Base-by-base conservation (phyloP, 2,888 invertebrate species). In the Drosophila prolongata region DNA sequence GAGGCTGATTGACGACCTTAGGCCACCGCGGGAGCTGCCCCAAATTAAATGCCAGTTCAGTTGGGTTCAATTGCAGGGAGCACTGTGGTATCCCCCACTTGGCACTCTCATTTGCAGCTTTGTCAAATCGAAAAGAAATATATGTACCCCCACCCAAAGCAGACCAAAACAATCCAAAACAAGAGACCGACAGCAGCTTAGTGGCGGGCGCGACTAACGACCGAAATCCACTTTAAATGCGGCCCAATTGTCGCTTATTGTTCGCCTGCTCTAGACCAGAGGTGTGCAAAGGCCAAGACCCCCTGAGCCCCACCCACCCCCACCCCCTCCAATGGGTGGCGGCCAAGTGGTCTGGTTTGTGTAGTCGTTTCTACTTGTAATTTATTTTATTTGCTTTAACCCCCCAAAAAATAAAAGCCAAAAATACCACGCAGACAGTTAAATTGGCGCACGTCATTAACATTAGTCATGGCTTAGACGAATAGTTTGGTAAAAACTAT, bases 401-500 rank as follows among this genome's bases (percentile, higher is more conserved):
- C 53, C 58, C 52, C 46, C 37, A 58, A 67, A 47, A 47, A 56
- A 14, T 30, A 44, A 67, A 34, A 53, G 44, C 42, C 14, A 27
- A 59, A 66, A 79, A 65, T 54, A 61, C 40, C 53, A 58, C 52
- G 30, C 69, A 53, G 59, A 67, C 62, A 68, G 72, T 77, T 70
- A 62, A 80, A 62, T 64, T 70, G 69, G 50, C 61, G 50, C 65
- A 70, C 67, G 69, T 68, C 73, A 72, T 77, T 67, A 54, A 38
- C 73, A 83, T 81, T 83, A 83, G 80, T 87, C 87, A 81, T 71
- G 56, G 57, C 54, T 59, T 24, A 74, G 73, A 72, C 38, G 64
- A 44, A 65, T 50, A 40, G 64, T 38, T 64, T 30, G 49, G 14
- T 13, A 40, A 53, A 30, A 42, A 19, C 8, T 16, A 19, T 50